Conservation (phyloP, 2,797 vertebrate species). For the Botia kubotai region DNA sequence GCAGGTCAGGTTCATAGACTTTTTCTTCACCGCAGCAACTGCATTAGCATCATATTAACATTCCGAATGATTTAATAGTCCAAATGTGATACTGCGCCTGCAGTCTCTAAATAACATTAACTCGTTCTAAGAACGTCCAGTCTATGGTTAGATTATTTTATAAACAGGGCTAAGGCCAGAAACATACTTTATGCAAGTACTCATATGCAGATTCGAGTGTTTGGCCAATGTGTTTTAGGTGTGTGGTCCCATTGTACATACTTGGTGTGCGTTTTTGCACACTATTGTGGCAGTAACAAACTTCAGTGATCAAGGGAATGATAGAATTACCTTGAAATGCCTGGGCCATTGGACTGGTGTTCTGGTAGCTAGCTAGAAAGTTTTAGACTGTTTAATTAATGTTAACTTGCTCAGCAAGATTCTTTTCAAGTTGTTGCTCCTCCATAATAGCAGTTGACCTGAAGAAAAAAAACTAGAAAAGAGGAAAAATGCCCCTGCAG, state of each 20-base stretch:
- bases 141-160: constrained; percentile 14
- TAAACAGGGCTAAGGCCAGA: not conserved
- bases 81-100: constrained; percentile 29
- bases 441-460: not conserved
- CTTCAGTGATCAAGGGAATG: not conserved
- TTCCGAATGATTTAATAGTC: constrained; percentile 60
- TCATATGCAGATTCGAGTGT: too few species aligned
- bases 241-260: too few species aligned
- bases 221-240: not conserved
- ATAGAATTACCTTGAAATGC: not conserved
- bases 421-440: not conserved
- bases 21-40: constrained; percentile 47
- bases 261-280: not conserved
- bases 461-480: not conserved
- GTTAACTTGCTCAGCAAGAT: not conserved
- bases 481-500: not conserved
- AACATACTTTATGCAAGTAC: not conserved
- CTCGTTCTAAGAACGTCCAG: constrained; percentile 29
- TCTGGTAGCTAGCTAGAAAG: not conserved
- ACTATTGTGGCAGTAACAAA: not conserved
- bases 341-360: not conserved
- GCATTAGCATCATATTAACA: constrained; percentile 62
- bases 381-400: not conserved
- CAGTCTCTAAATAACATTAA: constrained; percentile 42
- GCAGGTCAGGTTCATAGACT: not conserved